A percentile compares a stretch with the other conserved stretches of the same genome.
Conservation (phyloP, 2,113 vertebrate species). For the Paratilapia polleni region DNA sequence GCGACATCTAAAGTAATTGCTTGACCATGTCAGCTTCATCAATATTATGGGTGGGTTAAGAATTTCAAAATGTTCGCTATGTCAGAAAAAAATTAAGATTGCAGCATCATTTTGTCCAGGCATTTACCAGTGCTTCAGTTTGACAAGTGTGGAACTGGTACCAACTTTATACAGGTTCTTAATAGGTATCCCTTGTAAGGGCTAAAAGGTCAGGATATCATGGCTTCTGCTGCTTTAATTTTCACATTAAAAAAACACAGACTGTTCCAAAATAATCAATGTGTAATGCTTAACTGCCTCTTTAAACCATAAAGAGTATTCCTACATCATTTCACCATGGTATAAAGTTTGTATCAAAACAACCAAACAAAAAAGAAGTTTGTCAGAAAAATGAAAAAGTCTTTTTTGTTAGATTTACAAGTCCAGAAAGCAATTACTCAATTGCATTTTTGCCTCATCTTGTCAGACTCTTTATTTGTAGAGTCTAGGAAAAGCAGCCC, state of each 20-base stretch:
- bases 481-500: conserved; percentile 4
- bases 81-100: too few relatives aligned
- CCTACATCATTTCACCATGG: not conserved
- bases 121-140: too few relatives aligned
- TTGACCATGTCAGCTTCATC: too few relatives aligned
- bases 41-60: too few relatives aligned
- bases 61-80: too few relatives aligned
- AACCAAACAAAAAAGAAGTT: not conserved
- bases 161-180: not conserved
- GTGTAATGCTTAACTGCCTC: not conserved
- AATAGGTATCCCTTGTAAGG: not conserved
- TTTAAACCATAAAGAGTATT: not conserved
- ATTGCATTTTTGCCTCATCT: not conserved
- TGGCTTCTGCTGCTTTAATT: not conserved
- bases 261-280: not conserved
- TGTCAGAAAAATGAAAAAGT: not conserved
- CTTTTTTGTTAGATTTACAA: not conserved
- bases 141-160: not conserved
- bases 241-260: not conserved
- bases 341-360: not conserved
- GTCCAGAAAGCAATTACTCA: not conserved
- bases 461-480: not conserved
- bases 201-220: not conserved
- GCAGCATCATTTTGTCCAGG: too few relatives aligned
- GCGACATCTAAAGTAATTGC: too few relatives aligned